Percentiles rank a stretch among this genome's conserved stretches.
These are phyloP conservation scores for Cephus runcator DNA, from an alignment of 2,888 invertebrate species.

Conservation along the genomic window DNA sequence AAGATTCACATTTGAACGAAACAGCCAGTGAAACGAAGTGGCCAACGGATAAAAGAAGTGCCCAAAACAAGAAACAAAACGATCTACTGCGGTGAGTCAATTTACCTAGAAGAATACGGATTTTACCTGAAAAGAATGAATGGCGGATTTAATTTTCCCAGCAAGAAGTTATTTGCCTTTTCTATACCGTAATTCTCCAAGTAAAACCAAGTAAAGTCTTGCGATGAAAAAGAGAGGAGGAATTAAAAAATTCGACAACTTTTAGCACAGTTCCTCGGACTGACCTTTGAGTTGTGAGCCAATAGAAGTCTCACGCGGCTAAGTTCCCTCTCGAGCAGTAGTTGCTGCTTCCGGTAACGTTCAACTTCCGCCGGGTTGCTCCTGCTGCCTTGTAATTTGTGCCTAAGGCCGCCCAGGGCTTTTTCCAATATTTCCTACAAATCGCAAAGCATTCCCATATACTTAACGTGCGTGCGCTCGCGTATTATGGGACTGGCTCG, in stretches of 20 bases:
- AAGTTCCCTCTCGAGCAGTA: conserved; percentile 80
- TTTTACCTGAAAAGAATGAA: conserved; percentile 52
- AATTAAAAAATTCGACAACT: background rate
- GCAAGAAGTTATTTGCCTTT: background rate
- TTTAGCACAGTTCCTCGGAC: conserved; percentile 43
- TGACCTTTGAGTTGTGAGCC: conserved; percentile 91
- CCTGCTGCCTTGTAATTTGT: conserved; percentile 74
- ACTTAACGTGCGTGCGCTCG: background rate
- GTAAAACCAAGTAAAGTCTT: too few relatives aligned
- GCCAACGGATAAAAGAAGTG: too few relatives aligned
- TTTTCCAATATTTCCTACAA: conserved; percentile 74
- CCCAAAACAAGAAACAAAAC: background rate
- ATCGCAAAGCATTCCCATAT: conserved; percentile 3
- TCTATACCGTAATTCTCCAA: too few relatives aligned
- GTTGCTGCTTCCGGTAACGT: conserved; percentile 76
- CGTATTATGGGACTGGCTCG: background rate
- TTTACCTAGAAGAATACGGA: conserved; percentile 51
- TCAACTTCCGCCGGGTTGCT: conserved; percentile 73
- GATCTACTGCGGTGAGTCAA: conserved; percentile 10
- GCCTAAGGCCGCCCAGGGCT: conserved; percentile 73
- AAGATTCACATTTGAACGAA: background rate
- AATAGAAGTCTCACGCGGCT: conserved; percentile 86
- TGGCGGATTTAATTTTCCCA: conserved; percentile 31
- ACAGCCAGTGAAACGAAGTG: background rate
- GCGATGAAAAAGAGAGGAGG: background rate